Conservation (phyloP, 1,140 invertebrate species). For the Diabrotica virgifera region DNA sequence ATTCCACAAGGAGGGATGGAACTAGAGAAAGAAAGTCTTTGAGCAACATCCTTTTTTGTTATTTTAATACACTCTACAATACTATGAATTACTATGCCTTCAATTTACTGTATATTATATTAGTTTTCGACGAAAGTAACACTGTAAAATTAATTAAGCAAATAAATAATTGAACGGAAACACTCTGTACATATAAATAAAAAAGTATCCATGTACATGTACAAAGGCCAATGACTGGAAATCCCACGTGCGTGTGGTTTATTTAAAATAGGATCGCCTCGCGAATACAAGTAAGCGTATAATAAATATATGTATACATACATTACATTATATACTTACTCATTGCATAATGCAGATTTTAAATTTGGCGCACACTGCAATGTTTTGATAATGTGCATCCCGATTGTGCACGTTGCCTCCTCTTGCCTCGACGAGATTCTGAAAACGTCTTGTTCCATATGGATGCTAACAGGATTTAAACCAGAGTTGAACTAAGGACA, state of each 20-base stretch:
- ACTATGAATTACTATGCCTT: too few species aligned
- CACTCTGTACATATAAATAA: neutral
- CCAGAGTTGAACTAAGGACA: too few species aligned
- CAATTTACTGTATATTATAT: too few species aligned
- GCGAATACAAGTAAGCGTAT: neutral
- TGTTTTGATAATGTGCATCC: constrained; percentile 9
- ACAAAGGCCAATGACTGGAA: constrained; percentile 15
- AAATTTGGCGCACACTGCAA: constrained; percentile 8
- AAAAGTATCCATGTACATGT: constrained; percentile 7
- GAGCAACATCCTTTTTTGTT: too few species aligned
- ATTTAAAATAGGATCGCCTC: constrained; percentile 9
- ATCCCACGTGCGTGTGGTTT: constrained; percentile 13
- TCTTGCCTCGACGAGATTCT: neutral
- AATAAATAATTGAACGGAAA: too few species aligned
- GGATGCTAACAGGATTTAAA: too few species aligned
- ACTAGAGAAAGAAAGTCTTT: too few species aligned
- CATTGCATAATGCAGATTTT: neutral
- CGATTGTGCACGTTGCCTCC: constrained; percentile 6
- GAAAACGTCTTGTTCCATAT: neutral
- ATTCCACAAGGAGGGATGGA: too few species aligned
- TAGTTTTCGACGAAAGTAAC: too few species aligned
- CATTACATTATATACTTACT: neutral
- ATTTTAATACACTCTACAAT: too few species aligned
- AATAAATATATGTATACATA: neutral
- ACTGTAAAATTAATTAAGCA: too few species aligned